A percentile compares a stretch with the other conserved stretches of the same genome.
Evolutionary conservation across 92 coral and sea anemone species (phyloP).

Genomic region (Ricordea florida): DNA sequence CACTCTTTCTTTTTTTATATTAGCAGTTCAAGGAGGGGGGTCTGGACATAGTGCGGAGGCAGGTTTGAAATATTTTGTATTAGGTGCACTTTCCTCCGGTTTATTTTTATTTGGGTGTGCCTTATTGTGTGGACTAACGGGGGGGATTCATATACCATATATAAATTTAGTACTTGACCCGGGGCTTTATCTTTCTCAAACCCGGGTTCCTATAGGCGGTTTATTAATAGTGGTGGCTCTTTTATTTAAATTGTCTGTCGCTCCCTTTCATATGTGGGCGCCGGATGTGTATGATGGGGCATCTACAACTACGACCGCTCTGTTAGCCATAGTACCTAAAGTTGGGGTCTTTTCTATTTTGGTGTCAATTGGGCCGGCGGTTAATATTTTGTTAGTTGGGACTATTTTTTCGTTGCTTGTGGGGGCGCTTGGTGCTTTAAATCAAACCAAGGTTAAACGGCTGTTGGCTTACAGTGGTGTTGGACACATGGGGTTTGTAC

Average conservation of each 20-base stretch:
- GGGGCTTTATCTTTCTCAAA: conserved; percentile 56
- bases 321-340: conserved; percentile 82
- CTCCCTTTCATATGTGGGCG: conserved; percentile 94
- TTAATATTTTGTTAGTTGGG: conserved; percentile 68
- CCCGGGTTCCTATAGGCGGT: conserved; percentile 66
- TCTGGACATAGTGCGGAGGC: conserved; percentile 86
- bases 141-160: conserved; percentile 72
- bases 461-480: conserved; percentile 88
- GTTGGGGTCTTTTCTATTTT: conserved; percentile 77
- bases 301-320: conserved; percentile 77
- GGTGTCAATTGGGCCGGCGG: conserved; percentile 81
- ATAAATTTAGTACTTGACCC: conserved; percentile 65
- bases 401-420: conserved; percentile 75
- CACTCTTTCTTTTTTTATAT: conserved; percentile 80
- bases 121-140: conserved; percentile 81
- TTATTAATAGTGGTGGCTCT: conserved; percentile 65
- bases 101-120: conserved; percentile 90
- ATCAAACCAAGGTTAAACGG: conserved; percentile 89
- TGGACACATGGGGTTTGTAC: conserved; percentile 89
- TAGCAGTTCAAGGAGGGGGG: conserved; percentile 77
- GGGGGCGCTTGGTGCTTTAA: conserved; percentile 88
- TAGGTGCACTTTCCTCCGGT: conserved; percentile 90
- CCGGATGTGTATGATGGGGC: conserved; percentile 94
- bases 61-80: conserved; percentile 84
- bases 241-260: conserved; percentile 81